A percentile compares a stretch with the other conserved stretches of the same genome.
Evolutionary conservation across 37 sponge, comb jelly and placozoan species (phyloP).

Genomic region (Theonella swinhoei): DNA sequence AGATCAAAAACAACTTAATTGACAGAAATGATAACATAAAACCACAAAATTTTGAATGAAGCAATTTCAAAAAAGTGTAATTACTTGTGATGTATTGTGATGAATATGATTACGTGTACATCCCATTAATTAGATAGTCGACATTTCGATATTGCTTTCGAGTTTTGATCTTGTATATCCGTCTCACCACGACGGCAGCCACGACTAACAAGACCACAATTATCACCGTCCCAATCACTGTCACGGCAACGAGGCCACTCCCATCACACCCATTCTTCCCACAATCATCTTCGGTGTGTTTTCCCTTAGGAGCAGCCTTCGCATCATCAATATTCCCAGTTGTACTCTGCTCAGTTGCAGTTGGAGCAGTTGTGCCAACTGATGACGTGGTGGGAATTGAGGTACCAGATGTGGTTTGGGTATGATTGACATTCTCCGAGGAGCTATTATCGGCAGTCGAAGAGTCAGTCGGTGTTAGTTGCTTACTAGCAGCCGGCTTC

Average conservation of each 20-base stretch:
- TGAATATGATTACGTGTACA: conserved; percentile 62
- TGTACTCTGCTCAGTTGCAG: neutral
- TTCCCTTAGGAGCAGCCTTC: neutral
- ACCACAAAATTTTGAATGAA: neutral
- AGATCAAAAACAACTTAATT: neutral
- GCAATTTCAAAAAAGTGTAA: too few species aligned
- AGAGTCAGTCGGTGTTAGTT: too few species aligned
- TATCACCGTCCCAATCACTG: conserved; percentile 41
- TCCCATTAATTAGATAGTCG: conserved; percentile 88
- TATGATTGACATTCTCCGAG: too few species aligned
- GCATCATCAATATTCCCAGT: too few species aligned
- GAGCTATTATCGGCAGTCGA: too few species aligned
- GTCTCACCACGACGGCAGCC: conserved; percentile 22
- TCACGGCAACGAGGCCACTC: conserved; percentile 41
- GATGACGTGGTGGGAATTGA: neutral
- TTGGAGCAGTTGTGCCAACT: neutral
- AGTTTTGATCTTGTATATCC: conserved; percentile 10
- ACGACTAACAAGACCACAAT: conserved; percentile 39
- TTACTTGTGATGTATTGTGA: neutral
- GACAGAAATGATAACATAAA: neutral
- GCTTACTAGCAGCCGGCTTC: too few species aligned
- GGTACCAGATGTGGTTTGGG: too few species aligned
- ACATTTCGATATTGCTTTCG: conserved; percentile 59
- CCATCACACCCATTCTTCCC: conserved; percentile 30
- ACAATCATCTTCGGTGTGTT: neutral